Base-by-base conservation (phyloP, 2,888 invertebrate species). In the Pilophorus perplexus region DNA sequence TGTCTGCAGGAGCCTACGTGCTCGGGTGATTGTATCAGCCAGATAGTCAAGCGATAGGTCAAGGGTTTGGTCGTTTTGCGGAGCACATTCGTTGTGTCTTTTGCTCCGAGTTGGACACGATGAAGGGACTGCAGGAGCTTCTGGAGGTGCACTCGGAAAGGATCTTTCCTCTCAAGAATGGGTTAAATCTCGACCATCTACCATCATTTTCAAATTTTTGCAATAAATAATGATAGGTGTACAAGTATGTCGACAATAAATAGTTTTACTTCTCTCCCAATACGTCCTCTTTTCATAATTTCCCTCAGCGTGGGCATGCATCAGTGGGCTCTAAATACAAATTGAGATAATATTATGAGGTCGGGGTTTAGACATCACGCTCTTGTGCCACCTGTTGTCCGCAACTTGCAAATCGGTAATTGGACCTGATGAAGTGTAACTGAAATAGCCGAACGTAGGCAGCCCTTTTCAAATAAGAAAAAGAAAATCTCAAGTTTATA, bases 381-480 rank as follows among this genome's bases (percentile, higher is more conserved):
- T 38, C 2, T 14, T 5, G 50, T 22, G n/a, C 23, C 14, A 8
- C 23, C 48, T 4, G 2, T 3, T 18, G 28, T 28, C 52, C 28
- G 16, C 2, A 28, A 42, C 44, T 59, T 27, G 59, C 44, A 59
- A 44, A 59, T 59, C 44, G 59, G 59, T 59, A 59, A 59, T 59
- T 59, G 59, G 59, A 59, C 42, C 59, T 59, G 59, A 59, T 27
- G 44, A 38, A 20, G 16, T n/a, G 20, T 18, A 38, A 38, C 18
- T 16, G 38, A 8, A 52, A 37, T 38, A 3, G n/a, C n/a, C 10
- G 38, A 55, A 37, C 55, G 55, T n/a, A 18, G 55, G 37, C 12
- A n/a, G 20, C 22, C 25, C 38, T 22, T 38, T n/a, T 16, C 20
- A 18, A 55, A 55, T 8, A 33, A 33, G 33, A 33, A 33, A 12